Conservation (phyloP, 2,113 vertebrate genomes). For the Harpagus bidentatus region DNA sequence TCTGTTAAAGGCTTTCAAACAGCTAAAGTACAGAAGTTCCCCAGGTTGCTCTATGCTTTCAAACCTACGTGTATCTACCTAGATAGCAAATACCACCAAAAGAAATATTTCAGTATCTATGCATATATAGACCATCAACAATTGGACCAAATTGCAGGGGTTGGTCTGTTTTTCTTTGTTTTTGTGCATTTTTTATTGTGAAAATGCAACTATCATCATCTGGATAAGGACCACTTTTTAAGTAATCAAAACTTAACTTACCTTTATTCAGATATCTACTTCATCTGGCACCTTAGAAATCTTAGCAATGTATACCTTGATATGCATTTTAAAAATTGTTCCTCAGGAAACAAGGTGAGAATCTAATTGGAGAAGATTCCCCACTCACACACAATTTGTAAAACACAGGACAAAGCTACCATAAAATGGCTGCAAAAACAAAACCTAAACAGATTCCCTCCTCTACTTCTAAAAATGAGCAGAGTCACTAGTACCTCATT, state of each 20-base stretch:
- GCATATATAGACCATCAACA: background rate
- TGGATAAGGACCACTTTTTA: background rate
- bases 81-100: background rate
- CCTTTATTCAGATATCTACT: background rate
- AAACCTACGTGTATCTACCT: background rate
- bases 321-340: background rate
- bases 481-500: background rate
- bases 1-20: background rate
- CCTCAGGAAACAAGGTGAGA: background rate
- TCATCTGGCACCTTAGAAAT: background rate
- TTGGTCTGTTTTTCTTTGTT: background rate
- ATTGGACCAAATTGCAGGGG: background rate
- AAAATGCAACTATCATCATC: background rate
- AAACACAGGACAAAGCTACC: background rate
- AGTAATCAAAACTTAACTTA: conserved; percentile 12
- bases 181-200: background rate
- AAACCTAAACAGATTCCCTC: background rate
- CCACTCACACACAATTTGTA: background rate
- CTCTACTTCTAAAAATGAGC: background rate
- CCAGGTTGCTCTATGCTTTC: background rate
- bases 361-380: background rate
- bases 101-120: background rate
- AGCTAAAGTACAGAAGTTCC: background rate
- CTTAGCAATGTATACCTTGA: background rate
- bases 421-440: background rate